Evolutionary conservation across 2,113 vertebrate species (phyloP).

Genomic region (Antechinus flavipes): DNA sequence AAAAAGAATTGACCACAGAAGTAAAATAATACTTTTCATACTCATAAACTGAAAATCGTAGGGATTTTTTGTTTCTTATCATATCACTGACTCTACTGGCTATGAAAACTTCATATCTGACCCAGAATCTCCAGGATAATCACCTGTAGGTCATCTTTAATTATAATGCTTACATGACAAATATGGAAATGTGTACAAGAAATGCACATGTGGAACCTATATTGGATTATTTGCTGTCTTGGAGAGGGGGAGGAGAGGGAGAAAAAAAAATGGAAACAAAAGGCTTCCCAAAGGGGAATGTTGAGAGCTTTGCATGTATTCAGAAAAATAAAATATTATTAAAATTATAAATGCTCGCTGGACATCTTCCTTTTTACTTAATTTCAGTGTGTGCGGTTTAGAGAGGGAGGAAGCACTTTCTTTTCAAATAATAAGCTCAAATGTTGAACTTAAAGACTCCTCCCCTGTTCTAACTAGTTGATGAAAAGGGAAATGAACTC

Average conservation of each 20-base stretch:
- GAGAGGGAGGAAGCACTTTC: not conserved
- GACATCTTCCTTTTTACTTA: conserved; percentile 1
- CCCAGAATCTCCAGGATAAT: not conserved
- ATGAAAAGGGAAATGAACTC: conserved; percentile 47
- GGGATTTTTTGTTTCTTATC: not conserved
- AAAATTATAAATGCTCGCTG: not conserved
- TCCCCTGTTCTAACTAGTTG: not conserved
- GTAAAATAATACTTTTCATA: not conserved
- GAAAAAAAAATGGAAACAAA: too few relatives aligned
- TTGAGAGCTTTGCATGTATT: too few relatives aligned
- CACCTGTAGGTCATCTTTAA: conserved; percentile 32
- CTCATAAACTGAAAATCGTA: not conserved
- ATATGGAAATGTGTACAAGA: too few relatives aligned
- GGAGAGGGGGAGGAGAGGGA: too few relatives aligned
- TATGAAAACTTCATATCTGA: not conserved
- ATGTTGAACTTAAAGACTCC: conserved; percentile 51
- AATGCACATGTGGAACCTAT: too few relatives aligned
- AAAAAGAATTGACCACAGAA: not conserved
- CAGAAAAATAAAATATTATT: too few relatives aligned
- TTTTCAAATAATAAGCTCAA: conserved; percentile 53
- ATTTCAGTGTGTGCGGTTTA: not conserved
- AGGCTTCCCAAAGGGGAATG: too few relatives aligned
- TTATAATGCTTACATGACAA: too few relatives aligned
- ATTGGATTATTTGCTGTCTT: too few relatives aligned
- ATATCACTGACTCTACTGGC: not conserved